Conservation (phyloP, 2,888 invertebrate genomes). For the Cataglyphis rosenhaueri region DNA sequence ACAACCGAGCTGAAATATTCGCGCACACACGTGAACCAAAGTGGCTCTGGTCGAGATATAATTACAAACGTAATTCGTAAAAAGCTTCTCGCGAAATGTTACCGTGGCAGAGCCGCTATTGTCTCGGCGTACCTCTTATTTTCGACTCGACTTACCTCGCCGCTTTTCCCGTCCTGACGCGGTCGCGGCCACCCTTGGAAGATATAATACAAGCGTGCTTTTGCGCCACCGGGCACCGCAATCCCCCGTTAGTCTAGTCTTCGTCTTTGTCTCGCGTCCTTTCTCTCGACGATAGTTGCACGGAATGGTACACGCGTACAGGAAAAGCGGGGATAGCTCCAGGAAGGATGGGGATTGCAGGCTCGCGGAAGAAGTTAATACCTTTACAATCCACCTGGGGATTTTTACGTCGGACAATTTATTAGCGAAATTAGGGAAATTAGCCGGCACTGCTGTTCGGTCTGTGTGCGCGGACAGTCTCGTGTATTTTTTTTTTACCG, state of each 20-base stretch:
- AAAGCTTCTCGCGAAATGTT: slow-evolving; percentile 59
- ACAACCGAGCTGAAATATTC: slow-evolving; percentile 71
- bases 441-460: slow-evolving; percentile 69
- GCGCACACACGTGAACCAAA: slow-evolving; percentile 55
- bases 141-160: slow-evolving; percentile 52
- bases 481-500: slow-evolving; percentile 55
- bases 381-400: slow-evolving; percentile 80
- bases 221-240: slow-evolving; percentile 35
- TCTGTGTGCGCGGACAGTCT: slow-evolving; percentile 58
- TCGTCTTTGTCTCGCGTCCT: slow-evolving; percentile 9
- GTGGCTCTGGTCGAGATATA: slow-evolving; percentile 69
- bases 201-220: slow-evolving; percentile 53
- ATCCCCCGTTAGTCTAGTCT: slow-evolving; percentile 22
- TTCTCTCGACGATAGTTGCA: slow-evolving; percentile 22
- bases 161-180: slow-evolving; percentile 39
- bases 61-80: slow-evolving; percentile 80
- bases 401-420: slow-evolving; percentile 80
- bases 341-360: slow-evolving; percentile 56
- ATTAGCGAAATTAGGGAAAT: slow-evolving; percentile 82
- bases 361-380: slow-evolving; percentile 78
- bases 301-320: slow-evolving; percentile 44
- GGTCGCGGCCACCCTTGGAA: slow-evolving; percentile 32
- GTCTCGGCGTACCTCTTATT: slow-evolving; percentile 65
- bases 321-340: neutral
- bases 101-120: slow-evolving; percentile 56